Evolutionary conservation across 2,797 vertebrate species (phyloP).

Genomic region (Sebastiscus albofasciatus): DNA sequence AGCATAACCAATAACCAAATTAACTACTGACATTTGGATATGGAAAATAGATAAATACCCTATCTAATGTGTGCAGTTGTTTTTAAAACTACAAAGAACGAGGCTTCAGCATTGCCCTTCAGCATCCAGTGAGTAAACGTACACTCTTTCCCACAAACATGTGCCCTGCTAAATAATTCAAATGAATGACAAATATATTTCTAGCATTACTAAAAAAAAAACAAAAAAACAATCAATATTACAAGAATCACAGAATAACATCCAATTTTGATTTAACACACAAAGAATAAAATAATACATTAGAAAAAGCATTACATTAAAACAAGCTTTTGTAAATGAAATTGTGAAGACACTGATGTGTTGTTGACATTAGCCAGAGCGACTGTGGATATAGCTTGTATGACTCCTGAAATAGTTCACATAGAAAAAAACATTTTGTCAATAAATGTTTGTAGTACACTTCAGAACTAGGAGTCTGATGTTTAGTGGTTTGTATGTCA

Average conservation of each 20-base stretch:
- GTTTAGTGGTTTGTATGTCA: constrained; percentile 29
- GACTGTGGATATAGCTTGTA: constrained; percentile 38
- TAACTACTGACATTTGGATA: constrained; percentile 34
- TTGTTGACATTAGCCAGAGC: constrained; percentile 33
- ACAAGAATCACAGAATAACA: constrained; percentile 58
- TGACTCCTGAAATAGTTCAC: constrained; percentile 1
- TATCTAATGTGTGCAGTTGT: constrained; percentile 39
- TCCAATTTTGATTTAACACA: constrained; percentile 59
- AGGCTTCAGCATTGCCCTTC: constrained; percentile 65
- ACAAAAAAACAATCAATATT: constrained; percentile 43
- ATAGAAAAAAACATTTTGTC: not conserved
- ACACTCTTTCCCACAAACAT: constrained; percentile 58
- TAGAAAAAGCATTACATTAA: constrained; percentile 42
- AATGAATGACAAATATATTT: constrained; percentile 49
- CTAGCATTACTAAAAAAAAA: constrained; percentile 52
- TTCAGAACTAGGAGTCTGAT: not conserved
- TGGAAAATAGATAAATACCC: constrained; percentile 60
- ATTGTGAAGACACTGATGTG: constrained; percentile 27
- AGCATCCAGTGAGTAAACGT: constrained; percentile 76
- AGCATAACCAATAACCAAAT: constrained; percentile 48
- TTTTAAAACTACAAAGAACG: constrained; percentile 57
- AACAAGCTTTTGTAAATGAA: constrained; percentile 34
- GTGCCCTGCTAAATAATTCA: constrained; percentile 56
- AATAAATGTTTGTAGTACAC: not conserved
- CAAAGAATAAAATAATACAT: constrained; percentile 54